A percentile compares a stretch with the other conserved stretches of the same genome.
phyloP scores from a whole-genome alignment of 2,888 invertebrate genomes.

The Drosophila borborema region DNA sequence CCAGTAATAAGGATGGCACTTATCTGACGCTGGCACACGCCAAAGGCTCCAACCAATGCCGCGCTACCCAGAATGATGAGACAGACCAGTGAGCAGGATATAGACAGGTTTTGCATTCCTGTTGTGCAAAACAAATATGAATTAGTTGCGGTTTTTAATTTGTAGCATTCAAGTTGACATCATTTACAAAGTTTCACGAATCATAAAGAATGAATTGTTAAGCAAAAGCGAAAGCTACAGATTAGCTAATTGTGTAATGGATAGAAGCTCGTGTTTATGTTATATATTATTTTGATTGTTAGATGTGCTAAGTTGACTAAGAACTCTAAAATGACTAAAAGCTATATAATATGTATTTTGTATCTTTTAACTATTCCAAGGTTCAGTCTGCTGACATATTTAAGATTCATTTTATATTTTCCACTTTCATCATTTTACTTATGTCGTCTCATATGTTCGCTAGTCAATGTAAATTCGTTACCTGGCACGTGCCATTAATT shows the following conservation, averaged over 20 bases:
- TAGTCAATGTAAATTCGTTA: constrained; percentile 3
- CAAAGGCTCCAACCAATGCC: constrained; percentile 94
- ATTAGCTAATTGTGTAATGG: constrained; percentile 1
- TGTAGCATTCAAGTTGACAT: neutral
- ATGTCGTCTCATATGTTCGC: neutral
- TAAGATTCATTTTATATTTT: too few relatives aligned
- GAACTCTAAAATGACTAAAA: neutral
- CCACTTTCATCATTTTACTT: neutral
- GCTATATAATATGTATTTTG: neutral
- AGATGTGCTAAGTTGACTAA: neutral
- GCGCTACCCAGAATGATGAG: constrained; percentile 95
- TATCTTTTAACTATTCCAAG: neutral
- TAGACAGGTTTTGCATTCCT: constrained; percentile 98
- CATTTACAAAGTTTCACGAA: constrained; percentile 23
- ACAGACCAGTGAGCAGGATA: constrained; percentile 96
- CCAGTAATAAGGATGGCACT: constrained; percentile 97
- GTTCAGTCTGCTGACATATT: neutral
- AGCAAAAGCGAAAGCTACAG: constrained; percentile 23
- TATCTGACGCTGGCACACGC: constrained; percentile 95
- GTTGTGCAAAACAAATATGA: neutral
- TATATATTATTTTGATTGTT: too few relatives aligned
- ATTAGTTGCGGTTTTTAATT: constrained; percentile 11
- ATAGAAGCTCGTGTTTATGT: neutral
- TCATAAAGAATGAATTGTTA: neutral
- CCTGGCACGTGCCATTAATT: constrained; percentile 3